Base-by-base conservation (phyloP, 2,113 vertebrate genomes). In the Pachycephala philippinensis region DNA sequence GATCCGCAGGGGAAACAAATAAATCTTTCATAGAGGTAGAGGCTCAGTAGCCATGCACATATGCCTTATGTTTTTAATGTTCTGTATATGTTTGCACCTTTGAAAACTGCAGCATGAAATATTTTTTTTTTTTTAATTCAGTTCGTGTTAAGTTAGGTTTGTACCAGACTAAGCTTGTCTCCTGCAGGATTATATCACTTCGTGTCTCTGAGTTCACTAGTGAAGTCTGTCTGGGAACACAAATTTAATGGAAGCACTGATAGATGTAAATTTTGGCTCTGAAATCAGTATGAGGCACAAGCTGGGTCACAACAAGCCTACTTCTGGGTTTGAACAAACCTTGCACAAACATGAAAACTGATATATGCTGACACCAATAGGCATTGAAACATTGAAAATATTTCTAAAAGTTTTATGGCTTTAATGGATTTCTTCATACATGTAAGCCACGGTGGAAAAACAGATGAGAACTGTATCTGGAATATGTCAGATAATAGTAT, bases 21-120 rank as follows among this genome's bases (percentile, higher is more conserved):
- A 70, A 44, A 40, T 69, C 10, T 53, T 85, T 19, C 7, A 15
- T 18, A 47, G 47, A 40, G 27, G 8, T 70, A 31, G 28, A 78
- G 18, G 11, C 50, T 50, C 1, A 1, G 11, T 64, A 60, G 30
- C 33, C 15, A 18, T 47, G 23, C 26, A 31, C 11, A 7, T 0
- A 2, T 6, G 3, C 23, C 15, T 44, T 63, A 6, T 0, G 0
- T 75, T 28, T 80, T 93, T 52, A 37, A 49, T 19, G 37, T 53
- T 40, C 6, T 79, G 1, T 28, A 5, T 50, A 4, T 66, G 9
- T 64, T 52, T 83, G 27, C 27, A 20, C 15, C 19, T 90, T 66
- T 89, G 39, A 90, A 83, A 42, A 52, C n/a, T 33, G 16, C 31
- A 69, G 35, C 1, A 2, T 79, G 56, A 56, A 64, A 49, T 10